Evolutionary conservation across 2,888 invertebrate species (phyloP).

Genomic region (Conistra vaccinii): DNA sequence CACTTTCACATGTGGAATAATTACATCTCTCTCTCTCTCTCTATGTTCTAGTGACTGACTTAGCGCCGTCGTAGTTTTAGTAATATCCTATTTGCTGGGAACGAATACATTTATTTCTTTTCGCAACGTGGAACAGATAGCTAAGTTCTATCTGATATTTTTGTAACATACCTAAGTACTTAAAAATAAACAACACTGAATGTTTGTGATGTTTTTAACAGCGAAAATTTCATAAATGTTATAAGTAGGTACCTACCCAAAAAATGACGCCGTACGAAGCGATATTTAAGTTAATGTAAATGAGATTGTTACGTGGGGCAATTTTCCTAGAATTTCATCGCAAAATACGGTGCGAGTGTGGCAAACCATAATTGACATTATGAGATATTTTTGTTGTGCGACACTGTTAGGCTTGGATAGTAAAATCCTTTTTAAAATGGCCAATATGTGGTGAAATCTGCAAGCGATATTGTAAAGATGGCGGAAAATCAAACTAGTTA

Average conservation of each 20-base stretch:
- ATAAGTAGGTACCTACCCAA: neutral
- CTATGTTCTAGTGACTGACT: neutral
- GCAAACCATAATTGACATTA: constrained; percentile 17
- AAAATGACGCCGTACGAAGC: neutral
- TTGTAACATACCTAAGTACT: neutral
- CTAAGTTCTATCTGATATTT: neutral
- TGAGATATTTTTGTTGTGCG: neutral
- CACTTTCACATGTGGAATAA: constrained; percentile 7
- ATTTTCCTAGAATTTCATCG: constrained; percentile 30
- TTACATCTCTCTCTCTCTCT: neutral
- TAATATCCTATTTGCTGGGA: neutral
- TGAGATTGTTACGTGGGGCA: constrained; percentile 48
- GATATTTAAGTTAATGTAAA: constrained; percentile 41
- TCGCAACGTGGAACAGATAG: too few species aligned
- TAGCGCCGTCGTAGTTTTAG: neutral
- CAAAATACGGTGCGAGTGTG: constrained; percentile 18
- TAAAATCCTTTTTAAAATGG: neutral
- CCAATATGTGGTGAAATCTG: neutral
- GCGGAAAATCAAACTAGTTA: neutral
- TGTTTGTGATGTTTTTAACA: neutral
- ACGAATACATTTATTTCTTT: neutral
- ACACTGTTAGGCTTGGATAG: neutral
- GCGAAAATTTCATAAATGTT: neutral
- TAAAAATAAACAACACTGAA: neutral
- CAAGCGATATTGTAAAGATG: neutral